These are phyloP conservation scores for Troides aeacus DNA, from an alignment of 2,888 invertebrate species.

Conservation along the genomic window DNA sequence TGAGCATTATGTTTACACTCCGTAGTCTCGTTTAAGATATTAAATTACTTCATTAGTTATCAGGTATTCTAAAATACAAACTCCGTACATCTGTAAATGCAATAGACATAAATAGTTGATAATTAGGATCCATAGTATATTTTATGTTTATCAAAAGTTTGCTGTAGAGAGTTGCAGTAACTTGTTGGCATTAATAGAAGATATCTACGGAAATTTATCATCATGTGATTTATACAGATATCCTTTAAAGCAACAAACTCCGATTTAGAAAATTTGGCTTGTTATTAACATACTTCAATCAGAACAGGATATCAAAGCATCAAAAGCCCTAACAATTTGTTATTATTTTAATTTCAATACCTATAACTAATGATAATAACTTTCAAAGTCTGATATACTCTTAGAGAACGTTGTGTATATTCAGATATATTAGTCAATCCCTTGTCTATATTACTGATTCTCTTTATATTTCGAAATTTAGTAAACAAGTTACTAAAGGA, in stretches of 20 bases:
- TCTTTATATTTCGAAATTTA: neutral
- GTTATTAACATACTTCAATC: too few relatives aligned
- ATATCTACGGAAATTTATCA: too few relatives aligned
- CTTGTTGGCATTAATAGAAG: too few relatives aligned
- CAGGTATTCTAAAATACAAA: neutral
- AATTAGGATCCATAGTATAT: too few relatives aligned
- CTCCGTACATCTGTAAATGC: neutral
- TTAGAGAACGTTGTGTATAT: slow-evolving; percentile 26
- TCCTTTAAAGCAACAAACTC: too few relatives aligned
- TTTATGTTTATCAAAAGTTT: too few relatives aligned
- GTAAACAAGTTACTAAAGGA: neutral
- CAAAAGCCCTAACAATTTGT: neutral
- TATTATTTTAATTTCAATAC: neutral
- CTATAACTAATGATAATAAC: slow-evolving; percentile 17
- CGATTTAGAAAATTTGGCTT: too few relatives aligned
- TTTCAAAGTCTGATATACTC: slow-evolving; percentile 31
- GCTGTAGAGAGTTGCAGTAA: too few relatives aligned
- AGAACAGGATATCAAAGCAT: too few relatives aligned
- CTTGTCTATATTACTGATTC: neutral
- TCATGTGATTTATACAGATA: too few relatives aligned
- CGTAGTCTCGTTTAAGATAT: neutral
- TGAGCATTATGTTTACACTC: neutral
- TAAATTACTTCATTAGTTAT: neutral
- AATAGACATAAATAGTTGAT: neutral
- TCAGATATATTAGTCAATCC: neutral